phyloP scores from a whole-genome alignment of 2,888 invertebrate genomes.

The Sphinx pinastri region DNA sequence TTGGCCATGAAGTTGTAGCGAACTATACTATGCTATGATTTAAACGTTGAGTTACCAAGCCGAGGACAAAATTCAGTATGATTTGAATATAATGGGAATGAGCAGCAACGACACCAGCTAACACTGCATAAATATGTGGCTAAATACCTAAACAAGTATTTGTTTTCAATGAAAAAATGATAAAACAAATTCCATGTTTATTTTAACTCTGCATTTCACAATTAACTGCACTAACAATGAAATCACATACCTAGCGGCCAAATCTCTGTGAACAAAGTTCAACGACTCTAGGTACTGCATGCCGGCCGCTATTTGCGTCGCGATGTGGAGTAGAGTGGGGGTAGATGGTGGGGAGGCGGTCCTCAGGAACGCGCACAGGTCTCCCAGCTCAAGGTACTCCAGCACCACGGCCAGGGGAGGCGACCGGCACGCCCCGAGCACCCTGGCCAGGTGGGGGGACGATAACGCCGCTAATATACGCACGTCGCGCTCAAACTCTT shows the following conservation, averaged over 20 bases:
- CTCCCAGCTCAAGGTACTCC: constrained; percentile 93
- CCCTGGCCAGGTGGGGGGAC: constrained; percentile 89
- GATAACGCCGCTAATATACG: constrained; percentile 92
- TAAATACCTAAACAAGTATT: too few species aligned
- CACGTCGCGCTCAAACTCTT: constrained; percentile 94
- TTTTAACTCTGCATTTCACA: too few species aligned
- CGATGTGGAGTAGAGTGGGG: constrained; percentile 89
- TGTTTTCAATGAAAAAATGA: too few species aligned
- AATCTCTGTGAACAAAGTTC: constrained; percentile 95
- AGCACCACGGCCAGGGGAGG: constrained; percentile 92
- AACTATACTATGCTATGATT: too few species aligned
- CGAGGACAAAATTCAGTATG: too few species aligned
- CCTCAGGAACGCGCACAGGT: constrained; percentile 91
- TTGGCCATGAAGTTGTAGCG: not conserved
- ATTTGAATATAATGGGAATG: too few species aligned
- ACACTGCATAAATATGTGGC: too few species aligned
- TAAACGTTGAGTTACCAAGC: too few species aligned
- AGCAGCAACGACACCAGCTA: too few species aligned
- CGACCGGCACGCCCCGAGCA: constrained; percentile 90
- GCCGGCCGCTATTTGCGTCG: constrained; percentile 94
- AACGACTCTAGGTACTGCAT: constrained; percentile 95
- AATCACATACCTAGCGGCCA: constrained; percentile 88
- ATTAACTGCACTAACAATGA: not conserved
- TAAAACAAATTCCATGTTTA: too few species aligned
- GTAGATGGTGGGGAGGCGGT: constrained; percentile 88